phyloP scores from a whole-genome alignment of 2,113 vertebrate species.

The Uropsilus gracilis region DNA sequence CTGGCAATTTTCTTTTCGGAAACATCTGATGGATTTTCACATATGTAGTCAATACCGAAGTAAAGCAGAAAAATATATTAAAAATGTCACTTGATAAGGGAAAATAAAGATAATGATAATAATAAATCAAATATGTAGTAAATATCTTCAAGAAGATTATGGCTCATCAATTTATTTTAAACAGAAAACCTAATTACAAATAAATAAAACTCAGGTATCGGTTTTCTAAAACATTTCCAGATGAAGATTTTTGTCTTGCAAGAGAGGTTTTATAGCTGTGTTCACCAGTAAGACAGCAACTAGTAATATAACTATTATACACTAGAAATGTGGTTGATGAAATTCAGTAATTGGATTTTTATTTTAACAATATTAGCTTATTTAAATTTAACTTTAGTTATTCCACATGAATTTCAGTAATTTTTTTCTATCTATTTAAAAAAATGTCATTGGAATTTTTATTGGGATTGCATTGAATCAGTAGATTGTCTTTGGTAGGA shows the following conservation, averaged over 20 bases:
- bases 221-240: not conserved
- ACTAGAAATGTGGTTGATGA: not conserved
- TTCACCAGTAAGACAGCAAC: not conserved
- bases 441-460: no score
- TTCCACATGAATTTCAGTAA: no score
- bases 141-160: not conserved
- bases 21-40: not conserved
- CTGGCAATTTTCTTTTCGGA: not conserved
- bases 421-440: no score
- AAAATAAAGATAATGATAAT: not conserved
- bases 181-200: not conserved
- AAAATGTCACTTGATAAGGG: not conserved
- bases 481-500: no score
- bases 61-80: not conserved
- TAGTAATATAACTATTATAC: not conserved
- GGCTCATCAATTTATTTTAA: not conserved
- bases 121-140: not conserved
- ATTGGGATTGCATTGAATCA: no score
- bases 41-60: not conserved
- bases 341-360: not conserved
- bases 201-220: not conserved
- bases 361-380: not conserved
- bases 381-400: not conserved
- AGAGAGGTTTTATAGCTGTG: not conserved
- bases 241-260: not conserved